Evolutionary conservation across 2,113 vertebrate genomes (phyloP), one percentile per base, ranked within the genome.

Genomic region (Etheostoma spectabile): DNA sequence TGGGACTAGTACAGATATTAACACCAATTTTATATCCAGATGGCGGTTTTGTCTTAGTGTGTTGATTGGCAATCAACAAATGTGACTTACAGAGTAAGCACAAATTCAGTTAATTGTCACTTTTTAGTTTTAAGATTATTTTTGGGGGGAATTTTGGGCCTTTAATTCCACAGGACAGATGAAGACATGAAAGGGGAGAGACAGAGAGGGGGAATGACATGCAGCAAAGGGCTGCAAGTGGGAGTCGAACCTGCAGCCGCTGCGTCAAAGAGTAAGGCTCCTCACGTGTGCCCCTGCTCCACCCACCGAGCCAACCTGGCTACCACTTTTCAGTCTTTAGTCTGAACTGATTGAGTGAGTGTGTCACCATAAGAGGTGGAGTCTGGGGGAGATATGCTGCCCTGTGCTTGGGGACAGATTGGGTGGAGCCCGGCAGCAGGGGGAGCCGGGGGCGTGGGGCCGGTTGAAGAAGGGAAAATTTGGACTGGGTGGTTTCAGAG

Each of bases 401-500:
- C 86, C 87, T 77, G 51, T 68, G 92, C 93, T 73, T 91, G 93
- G 92, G 93, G 90, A 94, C 74, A 72, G 79, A 79, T 70, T 35
- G 65, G 94, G 93, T 80, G 91, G 93, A 90, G 93, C 76, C 55
- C 5, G 35, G 83, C 69, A 65, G 90, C 52, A 74, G 77, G 80
- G 88, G 86, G 74, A 83, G 90, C 63, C 55, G 21, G 64, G 89
- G 89, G 85, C 89, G 90, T 82, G 86, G 89, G 71, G 63, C 1
- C 6, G 75, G 77, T 65, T 62, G 78, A 63, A 76, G 86, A 86
- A 88, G 90, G 92, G 77, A 93, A 93, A 93, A 92, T 90, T 94
- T 94, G 92, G 92, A 88, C 88, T 88, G 94, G 93, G 82, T 92
- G 90, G 93, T 94, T 95, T 93, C 90, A 94, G 93, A 72, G 92